Base-by-base conservation (phyloP, 2,888 invertebrate species). In the Agrilus biguttatus region DNA sequence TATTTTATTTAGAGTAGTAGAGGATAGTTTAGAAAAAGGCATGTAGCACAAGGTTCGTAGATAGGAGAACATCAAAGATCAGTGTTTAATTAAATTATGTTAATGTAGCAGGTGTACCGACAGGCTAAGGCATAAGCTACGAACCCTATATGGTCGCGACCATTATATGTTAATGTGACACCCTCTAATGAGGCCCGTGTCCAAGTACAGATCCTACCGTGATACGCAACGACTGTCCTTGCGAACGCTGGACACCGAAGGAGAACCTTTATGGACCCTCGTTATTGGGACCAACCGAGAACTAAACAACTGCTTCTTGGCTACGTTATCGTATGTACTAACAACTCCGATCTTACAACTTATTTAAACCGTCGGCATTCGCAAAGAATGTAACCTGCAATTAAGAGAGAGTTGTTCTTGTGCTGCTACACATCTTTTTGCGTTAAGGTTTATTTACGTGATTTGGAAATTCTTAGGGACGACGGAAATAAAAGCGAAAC, bases 81-180 rank as follows among this genome's bases (percentile, higher is more conserved):
- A 28, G 28, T 28, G 28, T 50, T 54, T 54, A 54, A 54, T 54
- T 54, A 54, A 53, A 52, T 52, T 51, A 54, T 53, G 54, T 49
- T 48, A 52, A 54, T 52, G 48, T 44, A 41, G 50, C 47, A 49
- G 52, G 47, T 50, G 49, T 47, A 48, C 36, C 42, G 35, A 40
- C 37, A 45, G 42, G 47, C 40, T 44, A 45, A 36, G 36, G 41
- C 46, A 44, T 48, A 46, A 46, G 46, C 45, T 41, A 46, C 45
- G 32, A 38, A 28, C 47, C 45, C 46, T 49, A 49, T 50, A 51
- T 45, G 49, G 51, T 44, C 45, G 40, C 45, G 41, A 47, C 56
- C 53, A 56, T 56, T 56, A 55, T 56, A 56, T 56, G 56, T 55
- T 55, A 56, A 56, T 56, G 56, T 55, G 56, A 56, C 56, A 55